Evolutionary conservation across 1,140 invertebrate genomes (phyloP), one percentile per base, ranked within the genome.

Genomic region (Trialeurodes vaporariorum): DNA sequence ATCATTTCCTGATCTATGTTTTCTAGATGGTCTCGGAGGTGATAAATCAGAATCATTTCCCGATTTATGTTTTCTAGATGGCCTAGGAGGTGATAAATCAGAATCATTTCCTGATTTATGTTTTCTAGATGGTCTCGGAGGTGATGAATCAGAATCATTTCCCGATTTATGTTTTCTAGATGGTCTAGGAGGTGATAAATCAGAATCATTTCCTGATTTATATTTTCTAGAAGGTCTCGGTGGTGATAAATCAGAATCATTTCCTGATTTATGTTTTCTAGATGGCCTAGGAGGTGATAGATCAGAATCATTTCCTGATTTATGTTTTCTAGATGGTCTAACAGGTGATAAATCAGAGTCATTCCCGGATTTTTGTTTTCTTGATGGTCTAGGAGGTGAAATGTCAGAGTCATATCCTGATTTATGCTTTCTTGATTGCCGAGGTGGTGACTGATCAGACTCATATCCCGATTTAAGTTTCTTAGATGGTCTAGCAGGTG

Each of bases 331-430:
- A 34, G 61, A 71, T 76, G 72, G 76, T 72, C 76, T 75, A 26
- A 74, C 73, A 63, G 78, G 76, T 62, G 76, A 79, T 49, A 67
- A 66, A 71, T 78, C 77, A 40, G 74, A 72, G 73, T 71, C 72
- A 67, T 61, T 68, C 22, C 64, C n/a, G 27, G 25, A 27, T 25
- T 68, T 71, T 25, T 70, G 69, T 27, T 65, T 23, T 69, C 69
- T 70, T 66, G 62, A 63, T 21, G 67, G 75, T 65, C 76, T 75
- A 22, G 71, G 72, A 24, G 76, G 75, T 64, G 77, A 77, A 60
- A 71, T 59, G 69, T 77, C 76, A 65, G 73, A 73, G 73, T 78
- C 74, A 68, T 25, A 27, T 1, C 67, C 64, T 68, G 63, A 58
- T 26, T 21, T 17, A 27, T 59, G 59, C 59, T 17, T 65, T 21